These are phyloP conservation scores for Onychomys torridus DNA, from an alignment of 2,797 vertebrate species.

Conservation along the genomic window DNA sequence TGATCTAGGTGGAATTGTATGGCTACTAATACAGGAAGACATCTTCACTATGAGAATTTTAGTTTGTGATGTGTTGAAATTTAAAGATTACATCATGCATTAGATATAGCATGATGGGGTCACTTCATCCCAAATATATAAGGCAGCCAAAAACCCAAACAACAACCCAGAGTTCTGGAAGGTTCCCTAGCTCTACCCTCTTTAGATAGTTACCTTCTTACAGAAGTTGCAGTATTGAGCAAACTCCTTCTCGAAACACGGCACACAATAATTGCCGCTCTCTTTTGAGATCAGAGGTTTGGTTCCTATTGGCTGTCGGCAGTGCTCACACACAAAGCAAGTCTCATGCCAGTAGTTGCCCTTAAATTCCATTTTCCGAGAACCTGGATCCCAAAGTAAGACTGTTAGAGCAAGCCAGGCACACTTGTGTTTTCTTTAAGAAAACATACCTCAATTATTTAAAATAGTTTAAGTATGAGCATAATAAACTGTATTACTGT, in stretches of 20 bases:
- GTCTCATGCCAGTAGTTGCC: slow-evolving; percentile 98
- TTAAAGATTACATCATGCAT: not conserved
- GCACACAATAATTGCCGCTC: slow-evolving; percentile 93
- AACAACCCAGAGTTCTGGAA: not conserved
- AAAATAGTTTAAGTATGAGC: not conserved
- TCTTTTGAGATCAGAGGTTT: slow-evolving; percentile 97
- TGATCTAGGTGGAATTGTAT: slow-evolving; percentile 38
- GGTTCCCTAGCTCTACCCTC: not conserved
- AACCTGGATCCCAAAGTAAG: slow-evolving; percentile 89
- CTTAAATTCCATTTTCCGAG: slow-evolving; percentile 99
- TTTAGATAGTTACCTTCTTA: slow-evolving; percentile 93
- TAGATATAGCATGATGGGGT: not conserved
- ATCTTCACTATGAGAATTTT: not conserved
- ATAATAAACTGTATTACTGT: not conserved
- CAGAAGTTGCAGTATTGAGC: slow-evolving; percentile 95
- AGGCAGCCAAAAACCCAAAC: not conserved
- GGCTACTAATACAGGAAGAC: not conserved
- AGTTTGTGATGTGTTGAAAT: not conserved
- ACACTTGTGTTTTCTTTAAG: slow-evolving; percentile 31
- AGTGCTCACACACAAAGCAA: slow-evolving; percentile 96
- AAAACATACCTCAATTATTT: not conserved
- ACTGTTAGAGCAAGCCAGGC: slow-evolving; percentile 64
- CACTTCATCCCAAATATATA: not conserved
- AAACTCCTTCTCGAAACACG: slow-evolving; percentile 97
- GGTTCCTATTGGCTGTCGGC: slow-evolving; percentile 95